A percentile compares a stretch with the other conserved stretches of the same genome.
These are phyloP conservation scores for Ypsolopha sequella DNA, from an alignment of 2,888 invertebrate genomes.

Conservation along the genomic window DNA sequence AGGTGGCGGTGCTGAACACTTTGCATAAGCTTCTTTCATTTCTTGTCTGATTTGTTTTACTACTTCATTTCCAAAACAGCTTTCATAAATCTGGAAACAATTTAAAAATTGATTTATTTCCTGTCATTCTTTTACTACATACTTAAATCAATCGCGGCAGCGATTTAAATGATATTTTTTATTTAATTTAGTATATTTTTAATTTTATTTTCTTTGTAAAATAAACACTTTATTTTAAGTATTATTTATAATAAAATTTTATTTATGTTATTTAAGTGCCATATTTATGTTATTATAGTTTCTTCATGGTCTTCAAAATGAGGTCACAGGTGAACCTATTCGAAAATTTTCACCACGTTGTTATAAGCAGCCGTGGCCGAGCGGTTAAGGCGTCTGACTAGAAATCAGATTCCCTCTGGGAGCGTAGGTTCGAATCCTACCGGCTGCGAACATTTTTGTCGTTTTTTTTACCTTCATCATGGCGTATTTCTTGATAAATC, in stretches of 20 bases:
- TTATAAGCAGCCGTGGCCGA: conserved; percentile 82
- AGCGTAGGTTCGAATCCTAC: conserved; percentile 93
- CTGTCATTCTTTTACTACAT: no score
- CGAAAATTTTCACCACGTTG: conserved; percentile 16
- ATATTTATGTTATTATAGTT: no score
- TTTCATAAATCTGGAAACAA: conserved; percentile 77
- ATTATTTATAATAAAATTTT: no score
- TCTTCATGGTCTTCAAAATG: background rate
- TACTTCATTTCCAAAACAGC: conserved; percentile 77
- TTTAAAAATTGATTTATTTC: no score
- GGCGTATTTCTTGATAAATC: conserved; percentile 78
- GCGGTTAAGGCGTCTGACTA: conserved; percentile 92
- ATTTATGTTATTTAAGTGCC: no score
- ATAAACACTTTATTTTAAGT: no score
- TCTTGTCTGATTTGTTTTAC: conserved; percentile 76
- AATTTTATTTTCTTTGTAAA: no score
- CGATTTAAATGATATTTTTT: no score
- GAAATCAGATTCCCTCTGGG: conserved; percentile 93
- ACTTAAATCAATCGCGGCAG: no score
- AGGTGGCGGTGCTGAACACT: conserved; percentile 71
- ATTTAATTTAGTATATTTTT: no score
- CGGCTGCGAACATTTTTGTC: conserved; percentile 74
- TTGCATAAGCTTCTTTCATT: conserved; percentile 75
- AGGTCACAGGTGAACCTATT: background rate
- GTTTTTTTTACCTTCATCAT: conserved; percentile 73